phyloP scores from a whole-genome alignment of 2,888 invertebrate species.

The Augiades crinisus region DNA sequence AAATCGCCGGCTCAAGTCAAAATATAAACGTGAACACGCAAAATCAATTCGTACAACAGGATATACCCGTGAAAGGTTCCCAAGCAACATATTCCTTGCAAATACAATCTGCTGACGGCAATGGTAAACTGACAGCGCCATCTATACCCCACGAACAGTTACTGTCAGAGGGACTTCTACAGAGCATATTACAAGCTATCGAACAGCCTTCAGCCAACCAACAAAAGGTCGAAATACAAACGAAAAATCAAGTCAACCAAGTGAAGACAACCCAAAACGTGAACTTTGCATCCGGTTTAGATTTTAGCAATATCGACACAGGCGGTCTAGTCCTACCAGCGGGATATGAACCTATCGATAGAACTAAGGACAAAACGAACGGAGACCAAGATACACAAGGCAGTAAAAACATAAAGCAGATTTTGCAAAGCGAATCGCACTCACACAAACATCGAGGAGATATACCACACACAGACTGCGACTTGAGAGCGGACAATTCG shows the following conservation, averaged over 20 bases:
- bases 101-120: slow-evolving; percentile 85
- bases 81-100: slow-evolving; percentile 87
- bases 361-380: slow-evolving; percentile 44
- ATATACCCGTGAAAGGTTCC: slow-evolving; percentile 79
- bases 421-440: slow-evolving; percentile 41
- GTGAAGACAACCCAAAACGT: neutral
- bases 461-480: slow-evolving; percentile 56
- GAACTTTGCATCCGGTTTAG: slow-evolving; percentile 30
- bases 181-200: slow-evolving; percentile 91
- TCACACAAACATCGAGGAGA: slow-evolving; percentile 44
- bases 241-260: slow-evolving; percentile 24
- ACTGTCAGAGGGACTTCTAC: slow-evolving; percentile 88
- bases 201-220: slow-evolving; percentile 82
- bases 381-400: slow-evolving; percentile 54
- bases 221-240: slow-evolving; percentile 22
- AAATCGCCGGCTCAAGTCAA: slow-evolving; percentile 55
- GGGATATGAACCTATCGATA: slow-evolving; percentile 68
- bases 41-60: slow-evolving; percentile 39
- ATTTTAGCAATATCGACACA: slow-evolving; percentile 39
- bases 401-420: slow-evolving; percentile 40
- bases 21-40: slow-evolving; percentile 43
- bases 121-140: slow-evolving; percentile 63
- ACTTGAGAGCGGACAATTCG: slow-evolving; percentile 67
- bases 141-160: slow-evolving; percentile 87
- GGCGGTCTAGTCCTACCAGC: slow-evolving; percentile 63